Evolutionary conservation across 2,888 invertebrate genomes (phyloP), one percentile per base, ranked within the genome.

Genomic region (Macroteleia sp.): DNA sequence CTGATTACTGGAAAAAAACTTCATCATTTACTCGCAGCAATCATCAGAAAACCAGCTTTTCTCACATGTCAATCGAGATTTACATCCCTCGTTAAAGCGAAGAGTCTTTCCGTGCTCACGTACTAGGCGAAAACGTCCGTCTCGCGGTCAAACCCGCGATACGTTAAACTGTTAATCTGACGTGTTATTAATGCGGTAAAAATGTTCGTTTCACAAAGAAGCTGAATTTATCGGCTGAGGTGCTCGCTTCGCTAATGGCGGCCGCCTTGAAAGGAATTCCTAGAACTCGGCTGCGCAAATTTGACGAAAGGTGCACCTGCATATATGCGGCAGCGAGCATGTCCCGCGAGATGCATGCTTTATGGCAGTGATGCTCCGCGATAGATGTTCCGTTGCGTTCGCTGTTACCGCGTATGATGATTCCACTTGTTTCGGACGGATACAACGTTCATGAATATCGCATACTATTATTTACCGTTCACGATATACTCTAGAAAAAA

Each of bases 251-350:
- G 62, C 67, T 46, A 62, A 61, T 62, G 75, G 56, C 69, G 69
- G 62, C 62, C 48, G 25, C 28, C 54, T 56, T 75, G 56, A 75
- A 75, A 69, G 66, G 66, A 48, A 77, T 77, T 77, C 77, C 39
- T 71, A 69, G 71, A 77, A 76, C 64, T 50, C 46, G 64, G 42
- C 46, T 66, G 59, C 64, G 44, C 77, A 71, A 77, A 77, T 71
- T 77, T 77, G 71, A 77, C 71, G 77, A 71, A 77, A 77, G 66
- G 54, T 54, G 71, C 66, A 70, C 76, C 66, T 77, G 66, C 71
- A 56, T 61, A 48, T 54, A 71, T 67, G 66, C 66, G 42, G 57
- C 76, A 64, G 64, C 32, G 52, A 59, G 66, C 70, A 61, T 77
- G 66, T 77, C 62, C 66, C 52, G 46, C 61, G 59, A 71, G 54